Base-by-base conservation (phyloP, 2,113 vertebrate species). In the Forbesichthys papilliferus region DNA sequence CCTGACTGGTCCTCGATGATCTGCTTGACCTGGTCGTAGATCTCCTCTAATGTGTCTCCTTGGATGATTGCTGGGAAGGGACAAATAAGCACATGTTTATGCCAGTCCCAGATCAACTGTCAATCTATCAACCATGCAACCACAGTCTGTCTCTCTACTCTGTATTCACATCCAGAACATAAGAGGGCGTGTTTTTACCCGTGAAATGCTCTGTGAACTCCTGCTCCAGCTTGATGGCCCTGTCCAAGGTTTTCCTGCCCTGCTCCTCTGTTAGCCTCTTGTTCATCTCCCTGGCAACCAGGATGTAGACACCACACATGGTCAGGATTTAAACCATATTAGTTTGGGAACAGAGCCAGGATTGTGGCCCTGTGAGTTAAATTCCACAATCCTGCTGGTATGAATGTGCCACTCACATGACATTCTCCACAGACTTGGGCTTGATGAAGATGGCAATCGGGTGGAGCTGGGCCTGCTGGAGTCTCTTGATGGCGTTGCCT, bases 201-300 rank as follows among this genome's bases (percentile, higher is more conserved):
- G 98, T 99, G 87, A 99, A 99, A 79, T 98, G 95, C 87, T 99
- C 98, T 5, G 96, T 97, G 84, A 99, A 99, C 83, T 99, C 98
- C 75, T 96, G 97, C 87, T 99, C 98, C 91, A 99, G 92, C 84
- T 98, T 99, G 88, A 91, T 90, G 62, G 98, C 98, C 90, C 98
- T 86, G 87, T 99, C 98, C 73, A 96, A 96, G 0, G 96, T 98
- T 86, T 98, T 99, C 87, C 87, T 93, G 72, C 95, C 95, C 89
- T 98, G 98, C 64, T 99, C 98, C 68, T 99, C 97, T 0, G 94
- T 95, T 81, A 99, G 92, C 27, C 98, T 95, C 81, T 98, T 98
- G 93, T 99, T 99, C 96, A 99, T 98, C 90, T 99, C 98, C 95
- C 98, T 99, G 87, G 36, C 9, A 4, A 48, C 56, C 34, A 52